Percentiles rank a stretch among this genome's conserved stretches.
Evolutionary conservation across 1,140 invertebrate species (phyloP).

Genomic region (Coptotermes formosanus): DNA sequence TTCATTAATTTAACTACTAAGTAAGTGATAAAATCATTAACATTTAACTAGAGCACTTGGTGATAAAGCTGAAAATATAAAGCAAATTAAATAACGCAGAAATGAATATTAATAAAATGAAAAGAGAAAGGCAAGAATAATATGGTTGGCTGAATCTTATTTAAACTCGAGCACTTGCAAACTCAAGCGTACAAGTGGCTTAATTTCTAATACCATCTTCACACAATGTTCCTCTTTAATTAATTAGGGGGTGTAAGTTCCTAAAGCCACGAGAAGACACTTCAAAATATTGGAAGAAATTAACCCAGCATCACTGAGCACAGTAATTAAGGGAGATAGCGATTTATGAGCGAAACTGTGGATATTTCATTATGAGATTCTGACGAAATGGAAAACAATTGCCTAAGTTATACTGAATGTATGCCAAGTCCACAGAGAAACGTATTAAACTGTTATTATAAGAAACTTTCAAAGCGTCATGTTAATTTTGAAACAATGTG

Average conservation of each 20-base stretch:
- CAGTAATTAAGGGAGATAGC: not conserved
- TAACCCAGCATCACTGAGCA: not conserved
- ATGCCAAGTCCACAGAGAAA: not conserved
- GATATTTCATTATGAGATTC: not conserved
- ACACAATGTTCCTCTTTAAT: constrained; percentile 19
- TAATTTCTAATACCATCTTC: not conserved
- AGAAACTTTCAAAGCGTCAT: no score
- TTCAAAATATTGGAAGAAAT: constrained; percentile 7
- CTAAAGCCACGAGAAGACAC: constrained; percentile 2
- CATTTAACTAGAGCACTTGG: no score
- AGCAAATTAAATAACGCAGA: no score
- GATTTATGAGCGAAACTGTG: not conserved
- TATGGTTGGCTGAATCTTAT: not conserved
- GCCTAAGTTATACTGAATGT: not conserved
- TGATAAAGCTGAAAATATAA: no score
- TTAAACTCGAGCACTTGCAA: not conserved
- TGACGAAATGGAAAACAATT: not conserved
- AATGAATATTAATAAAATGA: not conserved
- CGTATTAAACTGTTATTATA: not conserved
- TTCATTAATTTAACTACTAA: no score
- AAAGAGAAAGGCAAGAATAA: not conserved
- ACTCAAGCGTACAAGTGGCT: not conserved
- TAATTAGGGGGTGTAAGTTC: not conserved
- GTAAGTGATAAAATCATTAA: no score
- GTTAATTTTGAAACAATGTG: no score